Evolutionary conservation across 2,888 invertebrate genomes (phyloP).

Genomic region (Nephrotoma flavescens): DNA sequence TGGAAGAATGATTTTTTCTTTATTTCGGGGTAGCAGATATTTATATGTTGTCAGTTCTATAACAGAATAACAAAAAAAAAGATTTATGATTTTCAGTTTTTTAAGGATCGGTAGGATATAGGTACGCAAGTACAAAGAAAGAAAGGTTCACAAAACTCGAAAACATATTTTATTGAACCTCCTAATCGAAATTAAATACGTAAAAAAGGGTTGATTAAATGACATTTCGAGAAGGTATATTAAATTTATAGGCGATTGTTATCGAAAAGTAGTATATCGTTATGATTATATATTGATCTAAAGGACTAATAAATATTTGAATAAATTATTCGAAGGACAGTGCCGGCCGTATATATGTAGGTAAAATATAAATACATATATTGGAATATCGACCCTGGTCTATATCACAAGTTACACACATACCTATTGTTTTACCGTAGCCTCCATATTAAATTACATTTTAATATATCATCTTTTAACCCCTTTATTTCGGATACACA

Average conservation of each 20-base stretch:
- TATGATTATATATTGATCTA: not conserved
- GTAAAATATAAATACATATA: not conserved
- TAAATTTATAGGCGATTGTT: slow-evolving; percentile 1
- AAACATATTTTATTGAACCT: not conserved
- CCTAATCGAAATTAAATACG: not conserved
- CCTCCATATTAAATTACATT: not conserved
- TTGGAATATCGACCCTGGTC: not conserved
- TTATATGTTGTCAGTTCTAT: not conserved
- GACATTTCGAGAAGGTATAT: not conserved
- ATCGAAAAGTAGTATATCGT: not conserved
- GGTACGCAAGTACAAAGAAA: not conserved
- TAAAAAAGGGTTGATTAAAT: not conserved
- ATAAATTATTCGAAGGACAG: not conserved
- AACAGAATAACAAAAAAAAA: not conserved
- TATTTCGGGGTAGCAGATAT: not conserved
- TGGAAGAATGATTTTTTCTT: not conserved
- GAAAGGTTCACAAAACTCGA: not conserved
- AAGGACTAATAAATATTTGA: not conserved
- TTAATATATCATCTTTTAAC: not conserved
- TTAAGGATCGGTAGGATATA: not conserved
- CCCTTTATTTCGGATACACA: not conserved
- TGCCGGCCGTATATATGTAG: not conserved
- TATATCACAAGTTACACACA: not conserved
- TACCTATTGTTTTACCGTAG: not conserved
- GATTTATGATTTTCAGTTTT: not conserved